Conservation (phyloP, 2,888 invertebrate genomes). For the Megalurothrips usitatus region DNA sequence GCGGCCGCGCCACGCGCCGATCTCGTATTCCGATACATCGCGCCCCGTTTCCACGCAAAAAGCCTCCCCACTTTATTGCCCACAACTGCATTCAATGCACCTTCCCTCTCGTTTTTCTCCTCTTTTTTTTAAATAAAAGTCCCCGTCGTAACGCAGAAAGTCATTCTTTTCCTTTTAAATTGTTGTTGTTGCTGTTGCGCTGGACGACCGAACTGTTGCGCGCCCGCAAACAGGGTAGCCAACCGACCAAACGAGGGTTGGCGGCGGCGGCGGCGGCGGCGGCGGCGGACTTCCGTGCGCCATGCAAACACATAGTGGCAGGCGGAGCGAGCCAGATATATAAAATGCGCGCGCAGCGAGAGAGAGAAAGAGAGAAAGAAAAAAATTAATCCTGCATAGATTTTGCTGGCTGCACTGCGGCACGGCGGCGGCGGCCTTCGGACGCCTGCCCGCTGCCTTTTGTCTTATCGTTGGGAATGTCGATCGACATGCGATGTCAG, state of each 20-base stretch:
- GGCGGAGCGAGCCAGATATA: no score
- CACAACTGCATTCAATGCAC: background rate
- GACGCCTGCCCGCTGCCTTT: background rate
- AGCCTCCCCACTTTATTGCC: background rate
- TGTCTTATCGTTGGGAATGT: background rate
- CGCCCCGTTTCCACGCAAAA: background rate
- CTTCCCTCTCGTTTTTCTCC: background rate
- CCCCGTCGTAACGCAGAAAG: no score
- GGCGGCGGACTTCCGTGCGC: no score
- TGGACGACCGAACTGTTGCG: no score
- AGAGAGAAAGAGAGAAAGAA: background rate
- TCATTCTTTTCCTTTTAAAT: no score
- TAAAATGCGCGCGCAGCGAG: no score
- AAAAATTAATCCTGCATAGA: background rate
- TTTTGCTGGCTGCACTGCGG: background rate
- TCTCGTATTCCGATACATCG: background rate
- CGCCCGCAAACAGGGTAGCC: no score
- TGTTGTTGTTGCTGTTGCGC: no score
- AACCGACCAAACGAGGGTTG: no score
- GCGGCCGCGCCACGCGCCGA: background rate
- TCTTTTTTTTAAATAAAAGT: background rate
- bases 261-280: no score
- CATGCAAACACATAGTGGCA: no score
- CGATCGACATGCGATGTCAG: conserved; percentile 11
- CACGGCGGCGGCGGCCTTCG: background rate